Percentiles rank a stretch among this genome's conserved stretches.
These are phyloP conservation scores for Hypotaenidia okinawae DNA, from an alignment of 2,797 vertebrate genomes.

Conservation along the genomic window DNA sequence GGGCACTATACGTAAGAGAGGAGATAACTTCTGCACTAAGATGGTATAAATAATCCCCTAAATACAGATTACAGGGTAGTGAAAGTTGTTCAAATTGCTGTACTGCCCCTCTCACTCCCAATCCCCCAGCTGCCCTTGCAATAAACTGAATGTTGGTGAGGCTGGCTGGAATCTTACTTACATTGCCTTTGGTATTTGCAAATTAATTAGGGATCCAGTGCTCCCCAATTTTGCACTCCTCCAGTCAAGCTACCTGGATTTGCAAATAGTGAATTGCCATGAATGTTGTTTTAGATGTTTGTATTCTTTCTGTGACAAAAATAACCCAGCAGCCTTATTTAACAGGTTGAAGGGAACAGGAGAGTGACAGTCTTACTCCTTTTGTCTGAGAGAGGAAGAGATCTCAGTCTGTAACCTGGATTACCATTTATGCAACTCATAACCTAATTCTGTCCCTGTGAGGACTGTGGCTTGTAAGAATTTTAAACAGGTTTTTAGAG, in stretches of 20 bases:
- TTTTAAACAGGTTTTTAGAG: neutral
- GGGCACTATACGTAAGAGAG: neutral
- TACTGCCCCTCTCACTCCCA: neutral
- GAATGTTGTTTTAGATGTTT: neutral
- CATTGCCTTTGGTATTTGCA: neutral
- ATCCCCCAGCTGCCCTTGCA: neutral
- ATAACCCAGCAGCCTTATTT: neutral
- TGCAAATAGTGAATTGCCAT: neutral
- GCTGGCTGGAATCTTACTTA: neutral
- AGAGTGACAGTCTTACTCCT: neutral
- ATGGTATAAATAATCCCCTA: neutral
- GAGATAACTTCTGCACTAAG: neutral
- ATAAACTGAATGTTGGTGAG: neutral
- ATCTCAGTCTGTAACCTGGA: neutral
- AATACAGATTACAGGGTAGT: neutral
- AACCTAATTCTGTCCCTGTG: neutral
- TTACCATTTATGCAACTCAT: neutral
- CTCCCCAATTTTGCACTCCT: neutral
- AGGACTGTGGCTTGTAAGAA: neutral
- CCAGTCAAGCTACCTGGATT: neutral
- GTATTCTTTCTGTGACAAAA: neutral
- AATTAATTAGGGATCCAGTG: neutral
- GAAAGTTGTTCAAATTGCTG: neutral
- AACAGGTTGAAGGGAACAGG: neutral
- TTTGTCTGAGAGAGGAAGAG: neutral